These are phyloP conservation scores for Lottia scabra DNA, from an alignment of 2,888 invertebrate species.

Conservation along the genomic window DNA sequence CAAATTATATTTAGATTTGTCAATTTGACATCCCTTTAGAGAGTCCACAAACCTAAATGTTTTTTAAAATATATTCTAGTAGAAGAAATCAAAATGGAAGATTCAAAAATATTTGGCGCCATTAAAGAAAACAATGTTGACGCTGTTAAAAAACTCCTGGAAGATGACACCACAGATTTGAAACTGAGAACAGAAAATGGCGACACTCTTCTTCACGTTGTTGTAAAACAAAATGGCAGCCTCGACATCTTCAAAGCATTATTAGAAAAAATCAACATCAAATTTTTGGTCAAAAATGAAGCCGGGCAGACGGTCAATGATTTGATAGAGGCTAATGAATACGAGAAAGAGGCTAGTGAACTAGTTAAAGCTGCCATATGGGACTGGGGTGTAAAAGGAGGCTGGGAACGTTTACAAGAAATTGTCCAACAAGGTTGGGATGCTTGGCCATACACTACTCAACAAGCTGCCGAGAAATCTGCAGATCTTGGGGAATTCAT, in stretches of 20 bases:
- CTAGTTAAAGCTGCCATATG: constrained; percentile 31
- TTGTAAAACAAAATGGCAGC: constrained; percentile 34
- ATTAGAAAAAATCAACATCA: constrained; percentile 35
- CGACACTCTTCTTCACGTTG: constrained; percentile 39
- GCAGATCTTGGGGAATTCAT: constrained; percentile 33
- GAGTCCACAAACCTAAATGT: too few species aligned
- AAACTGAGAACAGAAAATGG: constrained; percentile 34
- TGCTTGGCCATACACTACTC: constrained; percentile 24
- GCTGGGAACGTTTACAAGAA: constrained; percentile 30
- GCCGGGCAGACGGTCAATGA: constrained; percentile 47
- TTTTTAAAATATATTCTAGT: background rate
- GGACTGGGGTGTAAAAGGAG: constrained; percentile 12
- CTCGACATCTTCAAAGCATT: constrained; percentile 42
- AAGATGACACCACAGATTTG: constrained; percentile 29
- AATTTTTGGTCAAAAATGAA: constrained; percentile 31
- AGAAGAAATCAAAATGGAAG: constrained; percentile 27
- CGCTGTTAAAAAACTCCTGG: constrained; percentile 31
- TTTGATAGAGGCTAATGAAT: constrained; percentile 31
- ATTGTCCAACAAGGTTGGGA: constrained; percentile 43
- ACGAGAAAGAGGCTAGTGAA: constrained; percentile 27
- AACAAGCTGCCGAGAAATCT: constrained; percentile 31
- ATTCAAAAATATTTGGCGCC: constrained; percentile 36
- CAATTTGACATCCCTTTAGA: too few species aligned
- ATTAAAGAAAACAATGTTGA: constrained; percentile 36
- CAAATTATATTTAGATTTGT: too few species aligned